phyloP scores from a whole-genome alignment of 2,888 invertebrate genomes.

The Endotricha flammealis region DNA sequence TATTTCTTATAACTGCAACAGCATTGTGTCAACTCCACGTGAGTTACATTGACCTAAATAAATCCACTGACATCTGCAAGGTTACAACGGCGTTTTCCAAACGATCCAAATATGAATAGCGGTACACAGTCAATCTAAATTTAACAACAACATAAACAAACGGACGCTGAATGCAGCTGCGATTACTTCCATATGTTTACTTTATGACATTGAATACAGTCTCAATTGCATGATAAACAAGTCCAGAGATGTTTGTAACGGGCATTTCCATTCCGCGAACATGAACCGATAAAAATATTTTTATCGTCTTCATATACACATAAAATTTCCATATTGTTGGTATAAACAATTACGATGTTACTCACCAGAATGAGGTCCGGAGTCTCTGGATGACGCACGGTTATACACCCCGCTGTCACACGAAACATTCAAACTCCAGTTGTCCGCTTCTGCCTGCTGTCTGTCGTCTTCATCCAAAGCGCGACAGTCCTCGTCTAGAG shows the following conservation, averaged over 20 bases:
- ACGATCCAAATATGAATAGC: slow-evolving; percentile 68
- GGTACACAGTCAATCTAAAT: slow-evolving; percentile 65
- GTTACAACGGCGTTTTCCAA: slow-evolving; percentile 68
- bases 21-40: slow-evolving; percentile 58
- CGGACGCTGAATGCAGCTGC: slow-evolving; percentile 49
- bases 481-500: slow-evolving; percentile 68
- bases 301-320: slow-evolving; percentile 43
- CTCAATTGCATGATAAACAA: slow-evolving; percentile 54
- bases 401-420: slow-evolving; percentile 80
- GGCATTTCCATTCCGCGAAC: slow-evolving; percentile 35
- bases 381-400: slow-evolving; percentile 75
- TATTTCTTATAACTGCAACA: slow-evolving; percentile 31
- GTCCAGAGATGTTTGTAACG: slow-evolving; percentile 43
- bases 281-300: slow-evolving; percentile 54
- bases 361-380: slow-evolving; percentile 74
- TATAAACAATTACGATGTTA: slow-evolving; percentile 23
- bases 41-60: slow-evolving; percentile 75
- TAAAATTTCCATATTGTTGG: slow-evolving; percentile 23
- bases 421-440: slow-evolving; percentile 75
- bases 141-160: slow-evolving; percentile 75
- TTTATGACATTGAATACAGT: slow-evolving; percentile 46
- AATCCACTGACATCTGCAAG: slow-evolving; percentile 65
- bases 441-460: slow-evolving; percentile 66
- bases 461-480: slow-evolving; percentile 69
- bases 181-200: slow-evolving; percentile 52